Evolutionary conservation across 1,140 invertebrate species (phyloP).

Genomic region (Notospermus geniculatus): DNA sequence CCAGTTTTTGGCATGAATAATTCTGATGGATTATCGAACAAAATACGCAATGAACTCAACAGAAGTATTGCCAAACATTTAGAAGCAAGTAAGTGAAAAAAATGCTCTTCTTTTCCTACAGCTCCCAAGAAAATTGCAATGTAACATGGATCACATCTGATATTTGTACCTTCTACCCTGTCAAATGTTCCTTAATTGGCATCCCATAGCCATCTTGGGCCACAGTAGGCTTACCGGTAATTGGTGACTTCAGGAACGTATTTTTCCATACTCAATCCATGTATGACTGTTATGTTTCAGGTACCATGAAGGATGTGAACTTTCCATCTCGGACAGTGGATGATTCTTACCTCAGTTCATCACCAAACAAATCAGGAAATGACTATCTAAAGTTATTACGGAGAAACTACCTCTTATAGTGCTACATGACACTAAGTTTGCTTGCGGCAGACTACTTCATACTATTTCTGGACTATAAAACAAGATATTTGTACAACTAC

Average conservation of each 20-base stretch:
- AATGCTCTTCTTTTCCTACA: too few relatives aligned
- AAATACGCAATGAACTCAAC: constrained; percentile 41
- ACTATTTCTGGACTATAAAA: too few relatives aligned
- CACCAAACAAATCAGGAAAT: constrained; percentile 37
- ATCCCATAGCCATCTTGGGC: too few relatives aligned
- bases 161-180: too few relatives aligned
- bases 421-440: background rate
- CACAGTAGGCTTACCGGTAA: too few relatives aligned
- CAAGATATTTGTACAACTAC: too few relatives aligned
- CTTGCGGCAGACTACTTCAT: too few relatives aligned
- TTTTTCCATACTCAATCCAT: too few relatives aligned
- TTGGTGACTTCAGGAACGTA: too few relatives aligned
- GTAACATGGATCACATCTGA: too few relatives aligned
- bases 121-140: too few relatives aligned
- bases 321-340: constrained; percentile 29
- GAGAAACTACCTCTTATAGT: constrained; percentile 43
- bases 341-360: constrained; percentile 24
- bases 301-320: constrained; percentile 37
- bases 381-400: constrained; percentile 42
- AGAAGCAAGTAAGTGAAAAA: constrained; percentile 47
- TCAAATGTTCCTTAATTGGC: too few relatives aligned
- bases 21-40: constrained; percentile 29
- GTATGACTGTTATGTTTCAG: constrained; percentile 27
- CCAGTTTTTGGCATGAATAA: constrained; percentile 18
- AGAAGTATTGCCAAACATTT: constrained; percentile 49